phyloP scores from a whole-genome alignment of 2,797 vertebrate genomes.

The Eutrigla gurnardus region DNA sequence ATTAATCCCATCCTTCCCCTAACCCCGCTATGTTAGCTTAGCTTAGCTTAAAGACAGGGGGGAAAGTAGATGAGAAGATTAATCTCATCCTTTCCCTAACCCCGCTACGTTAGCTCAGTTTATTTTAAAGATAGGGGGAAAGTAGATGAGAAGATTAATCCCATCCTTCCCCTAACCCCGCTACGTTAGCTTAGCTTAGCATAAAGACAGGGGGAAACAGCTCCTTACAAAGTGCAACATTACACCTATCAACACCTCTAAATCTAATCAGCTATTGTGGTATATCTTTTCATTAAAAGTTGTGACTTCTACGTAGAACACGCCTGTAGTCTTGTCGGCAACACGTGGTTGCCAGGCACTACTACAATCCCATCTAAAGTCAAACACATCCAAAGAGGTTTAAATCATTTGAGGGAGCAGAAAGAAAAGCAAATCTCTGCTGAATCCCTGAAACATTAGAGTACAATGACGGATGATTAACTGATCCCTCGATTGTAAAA shows the following conservation, averaged over 20 bases:
- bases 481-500: constrained; percentile 10
- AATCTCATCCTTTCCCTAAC: no score
- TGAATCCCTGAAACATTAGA: constrained; percentile 16
- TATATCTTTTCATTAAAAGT: neutral
- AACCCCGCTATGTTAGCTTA: no score
- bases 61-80: no score
- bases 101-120: no score
- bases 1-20: no score
- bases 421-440: neutral
- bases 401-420: neutral
- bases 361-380: neutral
- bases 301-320: neutral
- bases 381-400: neutral
- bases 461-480: constrained; percentile 1
- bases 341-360: neutral
- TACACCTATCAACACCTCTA: neutral
- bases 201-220: neutral
- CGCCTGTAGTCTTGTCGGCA: no score
- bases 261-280: neutral
- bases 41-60: no score
- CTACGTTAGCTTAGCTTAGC: no score
- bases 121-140: no score
- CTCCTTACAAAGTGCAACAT: neutral
- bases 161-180: no score
- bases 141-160: no score